Base-by-base conservation (phyloP, 2,888 invertebrate genomes). In the Spatulosminthurus flaviceps region DNA sequence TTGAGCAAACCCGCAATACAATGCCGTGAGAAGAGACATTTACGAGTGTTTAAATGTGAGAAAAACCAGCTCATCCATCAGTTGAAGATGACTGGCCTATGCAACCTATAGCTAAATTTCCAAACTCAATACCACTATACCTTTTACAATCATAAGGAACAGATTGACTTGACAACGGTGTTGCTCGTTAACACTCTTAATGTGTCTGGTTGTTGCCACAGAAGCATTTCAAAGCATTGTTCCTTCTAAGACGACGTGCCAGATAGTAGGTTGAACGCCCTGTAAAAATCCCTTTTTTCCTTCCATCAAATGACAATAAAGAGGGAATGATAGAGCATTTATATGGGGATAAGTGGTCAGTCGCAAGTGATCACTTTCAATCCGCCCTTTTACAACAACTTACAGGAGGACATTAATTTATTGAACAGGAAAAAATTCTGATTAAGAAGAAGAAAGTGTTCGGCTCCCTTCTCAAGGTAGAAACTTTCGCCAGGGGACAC, bases 41-140 rank as follows among this genome's bases (percentile, higher is more conserved):
- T 42, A 70, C 70, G 42, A 34, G 41, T 41, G 4, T 70, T 29
- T 22, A 21, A 41, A 41, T 21, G 70, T n/a, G 70, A 70, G 70
- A 70, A 70, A 29, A 70, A 70, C 41, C 41, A 70, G 70, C 70
- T 70, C 70, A 70, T 70, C 70, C 70, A 70, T 70, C 70, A 41
- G 41, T 42, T 21, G 51, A 70, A n/a, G 70, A 41, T 70, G 70
- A 22, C 41, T 21, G 70, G 42, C 34, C 41, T 29, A 16, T 21
- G 21, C 51, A 51, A 51, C 16, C 16, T 51, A 51, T 11, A 19
- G 2, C 51, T 51, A 19, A 51, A 51, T 19, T 2, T n/a, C 16
- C 16, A 51, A n/a, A n/a, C n/a, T n/a, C n/a, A n/a, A n/a, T n/a
- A n/a, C n/a, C n/a, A n/a, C n/a, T n/a, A n/a, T n/a, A n/a, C n/a